These are phyloP conservation scores for Sitodiplosis mosellana DNA, from an alignment of 1,140 invertebrate genomes.

Conservation along the genomic window DNA sequence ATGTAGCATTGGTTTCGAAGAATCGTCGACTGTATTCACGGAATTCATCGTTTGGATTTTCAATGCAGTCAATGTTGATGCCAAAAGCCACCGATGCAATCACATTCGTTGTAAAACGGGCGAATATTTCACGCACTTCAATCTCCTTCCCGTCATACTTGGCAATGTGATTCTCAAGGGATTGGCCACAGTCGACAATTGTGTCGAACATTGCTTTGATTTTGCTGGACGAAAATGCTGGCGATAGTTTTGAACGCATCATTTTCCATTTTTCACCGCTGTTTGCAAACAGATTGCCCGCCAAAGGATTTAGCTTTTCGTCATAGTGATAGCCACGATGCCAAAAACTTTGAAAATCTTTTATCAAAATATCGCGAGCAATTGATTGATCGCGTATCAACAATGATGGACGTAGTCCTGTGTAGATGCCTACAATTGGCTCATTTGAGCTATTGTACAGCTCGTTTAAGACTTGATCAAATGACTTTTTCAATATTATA, in stretches of 20 bases:
- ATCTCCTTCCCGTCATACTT: slow-evolving; percentile 11
- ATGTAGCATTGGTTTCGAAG: not conserved
- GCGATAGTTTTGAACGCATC: slow-evolving; percentile 10
- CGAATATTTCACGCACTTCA: slow-evolving; percentile 1
- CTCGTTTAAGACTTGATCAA: not conserved
- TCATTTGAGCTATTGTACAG: not conserved
- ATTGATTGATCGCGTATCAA: not conserved
- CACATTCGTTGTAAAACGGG: slow-evolving; percentile 31
- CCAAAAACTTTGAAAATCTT: slow-evolving; percentile 9
- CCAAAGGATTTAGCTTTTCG: slow-evolving; percentile 12
- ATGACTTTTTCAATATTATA: not conserved
- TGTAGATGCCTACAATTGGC: not conserved
- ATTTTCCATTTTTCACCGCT: slow-evolving; percentile 9
- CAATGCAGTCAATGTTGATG: slow-evolving; percentile 14
- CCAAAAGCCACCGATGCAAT: slow-evolving; percentile 36
- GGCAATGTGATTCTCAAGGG: slow-evolving; percentile 14
- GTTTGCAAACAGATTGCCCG: slow-evolving; percentile 22
- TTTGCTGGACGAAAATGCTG: slow-evolving; percentile 30
- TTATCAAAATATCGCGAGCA: no score
- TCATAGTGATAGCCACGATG: slow-evolving; percentile 15
- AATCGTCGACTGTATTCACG: not conserved
- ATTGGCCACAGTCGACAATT: slow-evolving; percentile 13
- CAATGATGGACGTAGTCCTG: not conserved
- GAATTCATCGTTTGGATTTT: slow-evolving; percentile 8
- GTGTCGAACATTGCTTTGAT: slow-evolving; percentile 29